Percentiles rank a stretch among this genome's conserved stretches.
Evolutionary conservation across 2,888 invertebrate genomes (phyloP).

Genomic region (Nipponacmea schrenckii): DNA sequence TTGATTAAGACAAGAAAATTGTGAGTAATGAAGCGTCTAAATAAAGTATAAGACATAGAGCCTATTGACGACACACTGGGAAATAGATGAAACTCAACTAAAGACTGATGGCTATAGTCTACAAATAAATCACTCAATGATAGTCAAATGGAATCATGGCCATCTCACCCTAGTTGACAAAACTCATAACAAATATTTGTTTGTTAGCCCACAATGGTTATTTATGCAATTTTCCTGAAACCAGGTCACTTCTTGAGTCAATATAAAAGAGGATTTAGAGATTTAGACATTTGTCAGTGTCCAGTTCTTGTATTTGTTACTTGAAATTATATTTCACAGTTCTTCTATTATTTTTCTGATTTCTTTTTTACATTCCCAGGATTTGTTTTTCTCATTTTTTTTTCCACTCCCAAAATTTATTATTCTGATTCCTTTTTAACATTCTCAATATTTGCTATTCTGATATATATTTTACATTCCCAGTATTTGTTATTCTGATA

Average conservation of each 20-base stretch:
- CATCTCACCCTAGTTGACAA: not conserved
- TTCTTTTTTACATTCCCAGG: no score
- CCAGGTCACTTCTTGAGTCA: not conserved
- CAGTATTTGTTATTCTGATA: no score
- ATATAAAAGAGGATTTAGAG: not conserved
- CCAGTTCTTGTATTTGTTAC: not conserved
- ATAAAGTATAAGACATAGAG: not conserved
- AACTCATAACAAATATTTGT: constrained; percentile 4
- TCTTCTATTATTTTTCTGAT: not conserved
- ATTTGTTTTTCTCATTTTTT: no score
- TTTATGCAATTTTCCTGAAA: constrained; percentile 3
- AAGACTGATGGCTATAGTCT: not conserved
- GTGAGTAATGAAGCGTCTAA: not conserved
- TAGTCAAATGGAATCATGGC: not conserved
- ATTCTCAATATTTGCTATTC: no score
- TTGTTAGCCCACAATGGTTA: not conserved
- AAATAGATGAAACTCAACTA: not conserved
- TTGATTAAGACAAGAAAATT: not conserved
- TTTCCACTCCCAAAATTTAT: no score
- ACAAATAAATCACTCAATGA: not conserved
- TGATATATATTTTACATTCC: no score
- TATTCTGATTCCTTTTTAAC: no score
- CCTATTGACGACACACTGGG: not conserved
- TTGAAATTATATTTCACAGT: not conserved
- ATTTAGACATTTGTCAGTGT: not conserved